Percentiles rank a stretch among this genome's conserved stretches.
phyloP scores from a whole-genome alignment of 1,140 invertebrate genomes.

The Pseudomyrmex gracilis region DNA sequence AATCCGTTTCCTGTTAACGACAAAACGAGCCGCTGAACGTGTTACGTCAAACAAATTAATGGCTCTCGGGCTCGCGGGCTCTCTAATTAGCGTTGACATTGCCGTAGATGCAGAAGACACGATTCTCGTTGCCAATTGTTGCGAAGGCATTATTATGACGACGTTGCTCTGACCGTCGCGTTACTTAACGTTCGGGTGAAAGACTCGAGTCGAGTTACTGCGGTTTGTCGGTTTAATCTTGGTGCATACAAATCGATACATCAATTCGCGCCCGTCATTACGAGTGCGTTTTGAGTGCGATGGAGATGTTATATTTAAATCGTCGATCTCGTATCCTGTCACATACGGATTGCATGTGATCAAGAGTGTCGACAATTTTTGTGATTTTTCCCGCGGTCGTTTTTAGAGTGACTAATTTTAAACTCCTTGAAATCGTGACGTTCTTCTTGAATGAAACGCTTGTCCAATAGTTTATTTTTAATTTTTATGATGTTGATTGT shows the following conservation, averaged over 20 bases:
- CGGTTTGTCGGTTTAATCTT: background rate
- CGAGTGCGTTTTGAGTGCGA: background rate
- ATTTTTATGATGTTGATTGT: no score
- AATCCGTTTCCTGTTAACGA: slow-evolving; percentile 32
- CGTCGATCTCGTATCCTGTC: background rate
- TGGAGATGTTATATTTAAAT: slow-evolving; percentile 41
- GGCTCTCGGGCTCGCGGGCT: slow-evolving; percentile 26
- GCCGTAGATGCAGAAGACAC: slow-evolving; percentile 63
- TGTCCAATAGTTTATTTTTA: background rate
- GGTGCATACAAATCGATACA: slow-evolving; percentile 10
- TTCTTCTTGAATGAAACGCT: background rate
- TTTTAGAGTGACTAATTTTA: background rate
- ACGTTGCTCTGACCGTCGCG: slow-evolving; percentile 6
- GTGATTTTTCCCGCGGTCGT: background rate
- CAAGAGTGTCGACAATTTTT: background rate
- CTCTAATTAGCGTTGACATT: slow-evolving; percentile 68
- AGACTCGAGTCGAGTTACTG: background rate
- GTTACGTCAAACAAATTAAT: slow-evolving; percentile 71
- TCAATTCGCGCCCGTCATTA: slow-evolving; percentile 32
- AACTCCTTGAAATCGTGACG: background rate
- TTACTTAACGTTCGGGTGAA: slow-evolving; percentile 56
- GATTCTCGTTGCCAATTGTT: slow-evolving; percentile 70
- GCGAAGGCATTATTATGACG: slow-evolving; percentile 56
- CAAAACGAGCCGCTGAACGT: background rate
- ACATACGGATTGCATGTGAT: background rate